Evolutionary conservation across 1,140 invertebrate genomes (phyloP).

Genomic region (Neomicropteryx cornuta): DNA sequence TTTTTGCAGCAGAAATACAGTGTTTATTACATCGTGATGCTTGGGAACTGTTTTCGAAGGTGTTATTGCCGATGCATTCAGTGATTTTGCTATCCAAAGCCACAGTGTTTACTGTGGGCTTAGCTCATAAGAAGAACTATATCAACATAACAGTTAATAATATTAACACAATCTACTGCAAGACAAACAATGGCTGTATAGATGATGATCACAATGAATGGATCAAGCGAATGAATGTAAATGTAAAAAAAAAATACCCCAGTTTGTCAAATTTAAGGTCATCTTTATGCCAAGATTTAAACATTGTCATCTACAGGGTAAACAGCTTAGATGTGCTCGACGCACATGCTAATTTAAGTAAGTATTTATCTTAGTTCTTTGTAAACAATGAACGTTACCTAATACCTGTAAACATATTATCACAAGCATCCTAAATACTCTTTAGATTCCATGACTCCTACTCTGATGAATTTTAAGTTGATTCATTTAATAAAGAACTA

Average conservation of each 20-base stretch:
- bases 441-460: too few species aligned
- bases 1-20: slow-evolving; percentile 14
- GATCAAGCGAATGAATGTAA: not conserved
- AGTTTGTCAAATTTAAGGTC: not conserved
- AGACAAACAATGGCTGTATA: slow-evolving; percentile 9
- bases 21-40: slow-evolving; percentile 13
- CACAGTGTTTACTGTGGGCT: slow-evolving; percentile 10
- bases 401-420: too few species aligned
- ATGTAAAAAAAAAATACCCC: not conserved
- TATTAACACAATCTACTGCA: slow-evolving; percentile 10
- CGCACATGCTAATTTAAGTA: slow-evolving; percentile 5
- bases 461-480: too few species aligned
- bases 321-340: slow-evolving; percentile 1
- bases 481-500: too few species aligned
- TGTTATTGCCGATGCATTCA: slow-evolving; percentile 12
- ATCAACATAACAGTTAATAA: slow-evolving; percentile 15
- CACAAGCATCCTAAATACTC: too few species aligned
- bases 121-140: slow-evolving; percentile 10
- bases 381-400: too few species aligned
- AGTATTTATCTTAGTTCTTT: too few species aligned
- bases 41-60: slow-evolving; percentile 9
- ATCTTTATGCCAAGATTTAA: not conserved
- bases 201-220: slow-evolving; percentile 2
- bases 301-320: slow-evolving; percentile 5
- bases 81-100: slow-evolving; percentile 11